These are phyloP conservation scores for Aldrovandia affinis DNA, from an alignment of 2,797 vertebrate species.

Conservation along the genomic window DNA sequence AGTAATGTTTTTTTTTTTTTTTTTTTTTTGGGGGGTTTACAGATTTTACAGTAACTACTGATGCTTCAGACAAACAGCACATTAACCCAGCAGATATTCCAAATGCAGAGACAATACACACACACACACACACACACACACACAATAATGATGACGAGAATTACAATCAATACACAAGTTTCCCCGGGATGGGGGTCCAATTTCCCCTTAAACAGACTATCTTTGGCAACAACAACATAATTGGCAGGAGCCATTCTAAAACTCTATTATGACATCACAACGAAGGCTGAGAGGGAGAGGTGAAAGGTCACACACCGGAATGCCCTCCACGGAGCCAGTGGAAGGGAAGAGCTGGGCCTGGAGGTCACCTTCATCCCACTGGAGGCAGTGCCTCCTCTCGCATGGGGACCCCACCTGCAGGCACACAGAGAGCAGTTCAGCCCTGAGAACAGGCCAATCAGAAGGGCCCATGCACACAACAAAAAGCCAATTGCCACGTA, in stretches of 20 bases:
- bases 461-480: neutral
- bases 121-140: too few relatives aligned
- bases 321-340: constrained; percentile 75
- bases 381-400: constrained; percentile 84
- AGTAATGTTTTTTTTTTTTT: too few relatives aligned
- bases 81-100: too few relatives aligned
- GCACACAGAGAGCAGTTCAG: constrained; percentile 50
- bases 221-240: neutral
- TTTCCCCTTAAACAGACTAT: too few relatives aligned
- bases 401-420: constrained; percentile 87
- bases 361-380: constrained; percentile 90
- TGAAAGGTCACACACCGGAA: constrained; percentile 80
- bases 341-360: constrained; percentile 89
- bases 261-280: neutral
- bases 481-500: neutral
- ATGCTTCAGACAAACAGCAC: too few relatives aligned
- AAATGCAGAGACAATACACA: too few relatives aligned
- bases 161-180: too few relatives aligned
- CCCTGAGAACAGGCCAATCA: neutral
- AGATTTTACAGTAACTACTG: too few relatives aligned
- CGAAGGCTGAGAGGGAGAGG: neutral
- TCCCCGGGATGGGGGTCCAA: too few relatives aligned
- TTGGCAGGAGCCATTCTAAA: neutral
- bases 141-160: too few relatives aligned
- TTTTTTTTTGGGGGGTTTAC: too few relatives aligned